phyloP scores from a whole-genome alignment of 2,113 vertebrate species.

The Sus scrofa region DNA sequence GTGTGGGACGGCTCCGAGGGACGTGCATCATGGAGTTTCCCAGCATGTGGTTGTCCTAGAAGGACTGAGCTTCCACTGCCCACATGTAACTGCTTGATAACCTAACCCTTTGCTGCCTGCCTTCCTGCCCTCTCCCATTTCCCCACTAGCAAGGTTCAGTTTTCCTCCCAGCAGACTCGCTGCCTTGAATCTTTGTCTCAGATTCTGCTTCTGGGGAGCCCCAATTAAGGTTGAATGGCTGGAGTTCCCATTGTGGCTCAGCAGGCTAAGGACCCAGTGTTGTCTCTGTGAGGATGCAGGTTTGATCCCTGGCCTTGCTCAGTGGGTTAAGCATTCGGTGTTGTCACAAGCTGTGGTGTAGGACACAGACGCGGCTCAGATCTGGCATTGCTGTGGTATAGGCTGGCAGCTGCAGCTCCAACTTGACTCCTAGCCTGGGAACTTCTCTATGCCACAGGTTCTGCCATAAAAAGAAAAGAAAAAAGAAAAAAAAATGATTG shows the following conservation, averaged over 20 bases:
- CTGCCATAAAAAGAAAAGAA: too few species aligned
- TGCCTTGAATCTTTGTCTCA: neutral
- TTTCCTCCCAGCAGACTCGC: neutral
- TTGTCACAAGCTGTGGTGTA: too few species aligned
- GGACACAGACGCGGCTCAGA: too few species aligned
- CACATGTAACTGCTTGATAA: neutral
- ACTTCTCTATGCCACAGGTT: too few species aligned
- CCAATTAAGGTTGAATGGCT: neutral
- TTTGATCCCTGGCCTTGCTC: too few species aligned
- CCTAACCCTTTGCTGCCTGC: neutral
- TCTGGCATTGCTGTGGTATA: too few species aligned
- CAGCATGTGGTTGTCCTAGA: neutral
- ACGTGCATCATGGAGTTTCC: neutral
- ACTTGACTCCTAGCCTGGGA: too few species aligned
- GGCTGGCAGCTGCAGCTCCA: too few species aligned
- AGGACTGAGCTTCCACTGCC: neutral
- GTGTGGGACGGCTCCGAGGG: neutral
- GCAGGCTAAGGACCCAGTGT: too few species aligned
- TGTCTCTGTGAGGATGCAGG: too few species aligned
- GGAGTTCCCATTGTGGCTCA: neutral
- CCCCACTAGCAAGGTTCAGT: neutral
- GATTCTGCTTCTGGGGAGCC: neutral
- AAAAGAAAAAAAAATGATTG: neutral
- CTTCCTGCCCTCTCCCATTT: neutral
- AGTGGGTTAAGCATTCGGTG: too few species aligned